Base-by-base conservation (phyloP, 2,888 invertebrate species). In the Glaucopsyche alexis region DNA sequence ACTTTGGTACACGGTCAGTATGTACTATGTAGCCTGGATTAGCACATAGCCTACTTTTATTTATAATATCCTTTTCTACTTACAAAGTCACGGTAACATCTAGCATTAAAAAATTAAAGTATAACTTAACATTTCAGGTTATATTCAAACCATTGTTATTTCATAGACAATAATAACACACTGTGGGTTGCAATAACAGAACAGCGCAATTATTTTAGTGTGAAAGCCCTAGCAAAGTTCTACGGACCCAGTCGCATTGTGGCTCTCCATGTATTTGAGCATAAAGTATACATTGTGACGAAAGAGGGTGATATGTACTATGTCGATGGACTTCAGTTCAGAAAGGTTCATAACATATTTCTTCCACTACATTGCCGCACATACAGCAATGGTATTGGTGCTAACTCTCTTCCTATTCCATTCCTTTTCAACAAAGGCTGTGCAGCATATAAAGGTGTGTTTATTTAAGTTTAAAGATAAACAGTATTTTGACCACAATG, bases 341-440 rank as follows among this genome's bases (percentile, higher is more conserved):
- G 14, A 19, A 47, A 47, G 49, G 14, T 47, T 13, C 29, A 47
- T 14, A 47, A 49, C 14, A 47, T 69, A 29, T 47, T 49, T 47
- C 29, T 49, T 19, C 69, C 76, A 14, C 50, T 9, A 8, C 16
- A 52, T 14, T 29, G 60, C 29, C 29, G 1, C 14, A 13, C 47
- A 47, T 6, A 42, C 42, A 42, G 0, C 29, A 4, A 29, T 29
- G 29, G 1, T 29, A 55, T 8, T n/a, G 38, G 29, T 60, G 11
- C 9, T n/a, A 47, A 75, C 38, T 72, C 75, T 45, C 67, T 74
- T 45, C 50, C 67, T 3, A 42, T 71, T 7, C 71, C 75, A 11
- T 72, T 69, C 19, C 75, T 85, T 77, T 86, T 83, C 74, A 79
- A 80, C 38, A 76, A 75, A 8, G 79, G 73, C 74, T 83, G 79